phyloP scores from a whole-genome alignment of 1,140 invertebrate genomes.

The Lethrus apterus region DNA sequence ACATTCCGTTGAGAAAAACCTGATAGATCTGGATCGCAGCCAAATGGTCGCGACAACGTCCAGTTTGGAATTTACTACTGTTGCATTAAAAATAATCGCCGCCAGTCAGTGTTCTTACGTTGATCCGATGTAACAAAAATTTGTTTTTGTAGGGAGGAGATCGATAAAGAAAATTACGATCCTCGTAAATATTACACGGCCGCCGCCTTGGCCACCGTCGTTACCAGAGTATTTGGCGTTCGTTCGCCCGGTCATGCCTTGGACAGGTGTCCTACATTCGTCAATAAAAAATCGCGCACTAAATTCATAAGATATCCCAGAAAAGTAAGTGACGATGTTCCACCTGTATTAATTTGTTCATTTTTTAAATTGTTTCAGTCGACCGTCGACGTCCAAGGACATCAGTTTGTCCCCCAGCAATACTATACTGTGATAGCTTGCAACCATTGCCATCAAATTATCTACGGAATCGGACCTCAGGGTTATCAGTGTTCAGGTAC shows the following conservation, averaged over 20 bases:
- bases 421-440: slow-evolving; percentile 86
- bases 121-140: no score
- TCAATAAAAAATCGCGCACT: slow-evolving; percentile 72
- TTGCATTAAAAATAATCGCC: no score
- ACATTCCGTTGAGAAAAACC: no score
- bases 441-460: slow-evolving; percentile 85
- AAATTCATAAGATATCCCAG: slow-evolving; percentile 58
- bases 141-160: slow-evolving; percentile 52
- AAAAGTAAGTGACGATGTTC: slow-evolving; percentile 41
- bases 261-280: slow-evolving; percentile 68
- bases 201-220: slow-evolving; percentile 71
- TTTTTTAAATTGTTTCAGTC: slow-evolving; percentile 47
- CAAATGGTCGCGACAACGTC: no score
- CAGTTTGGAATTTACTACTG: no score
- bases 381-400: slow-evolving; percentile 73
- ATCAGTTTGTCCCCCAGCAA: slow-evolving; percentile 83
- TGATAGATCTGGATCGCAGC: no score
- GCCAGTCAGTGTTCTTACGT: no score
- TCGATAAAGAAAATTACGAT: slow-evolving; percentile 62
- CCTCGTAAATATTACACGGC: slow-evolving; percentile 61
- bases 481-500: slow-evolving; percentile 83
- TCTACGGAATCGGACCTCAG: slow-evolving; percentile 91
- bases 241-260: slow-evolving; percentile 49
- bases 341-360: slow-evolving; percentile 14
- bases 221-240: slow-evolving; percentile 64